Evolutionary conservation across 37 sponge, comb jelly and placozoan species (phyloP).

Genomic region (Eunapius fragilis): DNA sequence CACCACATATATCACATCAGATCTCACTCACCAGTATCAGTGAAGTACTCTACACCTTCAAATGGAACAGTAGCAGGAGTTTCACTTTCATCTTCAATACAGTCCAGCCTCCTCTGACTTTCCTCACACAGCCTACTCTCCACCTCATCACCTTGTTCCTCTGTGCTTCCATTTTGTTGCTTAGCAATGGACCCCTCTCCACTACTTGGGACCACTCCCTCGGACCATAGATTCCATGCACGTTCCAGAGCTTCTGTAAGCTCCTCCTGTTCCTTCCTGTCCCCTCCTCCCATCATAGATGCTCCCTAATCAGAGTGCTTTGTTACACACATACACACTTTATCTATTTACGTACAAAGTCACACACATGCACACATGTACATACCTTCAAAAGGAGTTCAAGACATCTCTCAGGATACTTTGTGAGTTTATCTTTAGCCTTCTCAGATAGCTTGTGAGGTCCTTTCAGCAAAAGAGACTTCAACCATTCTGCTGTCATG

Average conservation of each 20-base stretch:
- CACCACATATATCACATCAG: background rate
- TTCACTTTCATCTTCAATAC: background rate
- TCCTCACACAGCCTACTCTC: background rate
- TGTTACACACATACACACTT: background rate
- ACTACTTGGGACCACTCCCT: background rate
- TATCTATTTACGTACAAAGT: background rate
- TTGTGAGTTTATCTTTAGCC: background rate
- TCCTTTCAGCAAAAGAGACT: background rate
- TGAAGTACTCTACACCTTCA: background rate
- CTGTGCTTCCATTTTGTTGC: background rate
- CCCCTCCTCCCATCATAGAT: background rate
- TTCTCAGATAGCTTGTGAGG: background rate
- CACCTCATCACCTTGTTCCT: background rate
- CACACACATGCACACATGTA: background rate
- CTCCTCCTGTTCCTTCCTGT: background rate
- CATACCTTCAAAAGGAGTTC: background rate
- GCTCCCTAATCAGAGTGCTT: background rate
- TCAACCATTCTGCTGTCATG: constrained; percentile 11
- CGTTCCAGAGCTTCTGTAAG: background rate
- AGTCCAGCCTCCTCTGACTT: constrained; percentile 1
- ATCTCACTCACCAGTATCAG: background rate
- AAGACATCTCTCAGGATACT: background rate
- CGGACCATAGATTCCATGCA: constrained; percentile 1
- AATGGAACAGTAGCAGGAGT: background rate
- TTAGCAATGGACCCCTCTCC: background rate